Evolutionary conservation across 2,113 vertebrate species (phyloP).

Genomic region (Protobothrops mucrosquamatus): DNA sequence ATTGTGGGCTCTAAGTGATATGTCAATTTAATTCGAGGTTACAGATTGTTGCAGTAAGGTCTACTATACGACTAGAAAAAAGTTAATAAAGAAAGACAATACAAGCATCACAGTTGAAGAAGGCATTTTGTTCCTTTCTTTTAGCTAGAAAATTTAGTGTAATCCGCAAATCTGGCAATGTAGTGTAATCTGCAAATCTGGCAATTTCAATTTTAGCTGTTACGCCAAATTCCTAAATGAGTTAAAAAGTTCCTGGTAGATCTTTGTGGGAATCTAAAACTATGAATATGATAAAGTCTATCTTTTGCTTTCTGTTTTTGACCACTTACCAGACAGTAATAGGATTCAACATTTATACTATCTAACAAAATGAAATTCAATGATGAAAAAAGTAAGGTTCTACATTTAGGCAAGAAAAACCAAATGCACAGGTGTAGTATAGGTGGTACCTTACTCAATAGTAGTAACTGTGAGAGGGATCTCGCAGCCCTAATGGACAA

Average conservation of each 20-base stretch:
- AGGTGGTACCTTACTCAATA: no score
- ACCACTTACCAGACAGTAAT: neutral
- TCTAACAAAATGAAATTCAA: no score
- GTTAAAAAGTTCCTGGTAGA: neutral
- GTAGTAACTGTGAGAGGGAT: no score
- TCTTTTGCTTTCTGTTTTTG: neutral
- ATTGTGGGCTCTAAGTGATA: neutral
- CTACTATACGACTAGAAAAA: neutral
- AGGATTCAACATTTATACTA: neutral
- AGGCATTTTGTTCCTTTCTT: neutral
- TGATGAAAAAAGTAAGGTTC: no score
- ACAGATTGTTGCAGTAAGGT: neutral
- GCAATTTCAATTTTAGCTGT: neutral
- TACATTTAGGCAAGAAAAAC: no score
- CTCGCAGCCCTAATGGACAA: no score
- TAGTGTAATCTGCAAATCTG: neutral
- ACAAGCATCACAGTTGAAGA: neutral
- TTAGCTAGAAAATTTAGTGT: neutral
- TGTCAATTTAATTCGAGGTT: neutral
- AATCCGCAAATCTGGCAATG: neutral
- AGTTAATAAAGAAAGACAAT: neutral
- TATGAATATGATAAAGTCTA: neutral
- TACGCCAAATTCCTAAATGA: neutral
- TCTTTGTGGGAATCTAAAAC: neutral
- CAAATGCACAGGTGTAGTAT: no score